Evolutionary conservation across 2,888 invertebrate species (phyloP), one percentile per base, ranked within the genome.

Genomic region (Napeogenes inachia): DNA sequence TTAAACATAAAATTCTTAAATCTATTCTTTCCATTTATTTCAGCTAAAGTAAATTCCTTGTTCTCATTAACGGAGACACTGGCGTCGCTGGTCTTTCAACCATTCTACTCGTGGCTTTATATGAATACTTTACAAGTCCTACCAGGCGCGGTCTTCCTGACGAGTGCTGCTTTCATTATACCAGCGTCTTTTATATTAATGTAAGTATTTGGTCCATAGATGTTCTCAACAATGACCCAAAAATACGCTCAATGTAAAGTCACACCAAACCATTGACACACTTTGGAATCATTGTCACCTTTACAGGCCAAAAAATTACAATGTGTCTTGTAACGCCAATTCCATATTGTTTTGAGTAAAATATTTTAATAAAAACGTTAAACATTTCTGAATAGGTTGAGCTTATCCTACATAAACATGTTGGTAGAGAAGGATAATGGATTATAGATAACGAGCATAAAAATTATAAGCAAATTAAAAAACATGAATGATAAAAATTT

Each of bases 41-140:
- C 81, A 90, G 90, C 89, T 0, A 89, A 89, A 76, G 80, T 88
- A 57, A 89, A 90, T 72, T 89, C 89, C 0, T 68, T 90, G 59
- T 89, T 90, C 70, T 89, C 89, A 0, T 70, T 90, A 50, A 87
- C 87, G 68, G 90, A 89, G 70, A 90, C 89, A 0, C 13, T 89
- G 56, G 89, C 89, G 0, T 76, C 88, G 0, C 76, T 89, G 68
- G 61, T 87, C 50, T 90, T 89, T 80, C 80, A 85, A 12, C 90
- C 90, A 0, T 75, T 89, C 66, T 89, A 89, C 77, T 82, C 89
- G 3, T 89, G 87, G 88, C 62, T 87, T 63, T 90, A 90, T 64
- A 87, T 87, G 89, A 81, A 74, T 70, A 89, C 89, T 0, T 74
- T 90, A n/a, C 74, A 81, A 47, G 76, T 79, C 0, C 70, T 89